Evolutionary conservation across 1,140 invertebrate genomes (phyloP).

Genomic region (Spodoptera frugiperda): DNA sequence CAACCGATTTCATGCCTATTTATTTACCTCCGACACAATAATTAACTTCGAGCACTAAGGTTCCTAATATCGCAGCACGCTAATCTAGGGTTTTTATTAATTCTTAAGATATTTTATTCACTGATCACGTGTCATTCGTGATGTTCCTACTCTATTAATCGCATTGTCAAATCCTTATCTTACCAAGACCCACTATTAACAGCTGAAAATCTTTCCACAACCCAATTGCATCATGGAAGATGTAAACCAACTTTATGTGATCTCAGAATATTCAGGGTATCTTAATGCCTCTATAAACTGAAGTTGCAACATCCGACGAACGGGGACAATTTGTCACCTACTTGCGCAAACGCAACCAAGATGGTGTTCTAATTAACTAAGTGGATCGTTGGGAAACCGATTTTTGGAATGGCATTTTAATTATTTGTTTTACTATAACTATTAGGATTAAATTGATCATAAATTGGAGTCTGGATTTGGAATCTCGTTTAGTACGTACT

Average conservation of each 20-base stretch:
- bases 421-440: too few species aligned
- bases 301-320: constrained; percentile 15
- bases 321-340: constrained; percentile 26
- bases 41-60: too few species aligned
- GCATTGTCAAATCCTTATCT: neutral
- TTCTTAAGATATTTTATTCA: too few species aligned
- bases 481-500: too few species aligned
- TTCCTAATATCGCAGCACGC: too few species aligned
- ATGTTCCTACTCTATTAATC: too few species aligned
- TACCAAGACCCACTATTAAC: neutral
- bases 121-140: too few species aligned
- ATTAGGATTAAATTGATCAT: too few species aligned
- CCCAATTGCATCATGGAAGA: constrained; percentile 7
- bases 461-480: too few species aligned
- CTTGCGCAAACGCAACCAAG: constrained; percentile 29
- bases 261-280: constrained; percentile 31
- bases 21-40: too few species aligned
- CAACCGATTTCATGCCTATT: too few species aligned
- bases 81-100: too few species aligned
- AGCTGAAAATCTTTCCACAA: neutral
- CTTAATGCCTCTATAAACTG: constrained; percentile 39
- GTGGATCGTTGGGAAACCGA: constrained; percentile 33
- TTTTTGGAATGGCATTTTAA: constrained; percentile 1
- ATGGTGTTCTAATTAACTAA: constrained; percentile 33
- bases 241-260: constrained; percentile 3